A percentile compares a stretch with the other conserved stretches of the same genome.
Evolutionary conservation across 2,888 invertebrate species (phyloP).

Genomic region (Calliphora vomitoria): DNA sequence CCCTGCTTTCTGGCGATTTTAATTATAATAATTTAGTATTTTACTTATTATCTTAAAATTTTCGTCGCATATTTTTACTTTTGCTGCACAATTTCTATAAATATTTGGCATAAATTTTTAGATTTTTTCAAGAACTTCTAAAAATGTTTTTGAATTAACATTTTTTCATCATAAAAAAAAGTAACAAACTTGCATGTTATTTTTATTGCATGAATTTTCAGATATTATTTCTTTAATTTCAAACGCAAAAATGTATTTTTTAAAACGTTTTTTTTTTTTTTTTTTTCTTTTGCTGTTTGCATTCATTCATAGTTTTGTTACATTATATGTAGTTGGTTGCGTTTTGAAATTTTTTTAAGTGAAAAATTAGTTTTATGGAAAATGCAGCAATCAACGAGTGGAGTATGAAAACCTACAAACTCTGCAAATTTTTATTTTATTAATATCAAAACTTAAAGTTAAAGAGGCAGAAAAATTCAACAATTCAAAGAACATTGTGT

Average conservation of each 20-base stretch:
- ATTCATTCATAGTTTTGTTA: conserved; percentile 1
- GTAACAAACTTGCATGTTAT: conserved; percentile 53
- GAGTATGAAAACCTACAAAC: conserved; percentile 19
- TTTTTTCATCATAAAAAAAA: conserved; percentile 17
- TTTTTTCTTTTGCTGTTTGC: background rate
- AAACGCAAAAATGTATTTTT: conserved; percentile 36
- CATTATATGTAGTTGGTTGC: conserved; percentile 33
- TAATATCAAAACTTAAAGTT: conserved; percentile 65
- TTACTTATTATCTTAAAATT: background rate
- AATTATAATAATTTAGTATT: no score
- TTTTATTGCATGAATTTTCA: conserved; percentile 50
- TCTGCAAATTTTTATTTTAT: conserved; percentile 52
- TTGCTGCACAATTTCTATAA: background rate
- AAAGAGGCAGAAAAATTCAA: conserved; percentile 68
- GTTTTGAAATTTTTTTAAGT: conserved; percentile 52
- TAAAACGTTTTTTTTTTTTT: conserved; percentile 2
- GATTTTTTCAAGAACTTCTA: background rate
- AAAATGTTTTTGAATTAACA: conserved; percentile 27
- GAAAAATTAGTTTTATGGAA: conserved; percentile 63
- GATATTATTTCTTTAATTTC: conserved; percentile 5
- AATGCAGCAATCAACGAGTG: conserved; percentile 58
- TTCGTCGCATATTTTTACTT: conserved; percentile 12
- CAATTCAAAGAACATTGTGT: conserved; percentile 62
- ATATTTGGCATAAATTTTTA: conserved; percentile 11
- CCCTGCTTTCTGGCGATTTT: no score